Evolutionary conservation across 2,888 invertebrate genomes (phyloP).

Genomic region (Sepiola atlantica): DNA sequence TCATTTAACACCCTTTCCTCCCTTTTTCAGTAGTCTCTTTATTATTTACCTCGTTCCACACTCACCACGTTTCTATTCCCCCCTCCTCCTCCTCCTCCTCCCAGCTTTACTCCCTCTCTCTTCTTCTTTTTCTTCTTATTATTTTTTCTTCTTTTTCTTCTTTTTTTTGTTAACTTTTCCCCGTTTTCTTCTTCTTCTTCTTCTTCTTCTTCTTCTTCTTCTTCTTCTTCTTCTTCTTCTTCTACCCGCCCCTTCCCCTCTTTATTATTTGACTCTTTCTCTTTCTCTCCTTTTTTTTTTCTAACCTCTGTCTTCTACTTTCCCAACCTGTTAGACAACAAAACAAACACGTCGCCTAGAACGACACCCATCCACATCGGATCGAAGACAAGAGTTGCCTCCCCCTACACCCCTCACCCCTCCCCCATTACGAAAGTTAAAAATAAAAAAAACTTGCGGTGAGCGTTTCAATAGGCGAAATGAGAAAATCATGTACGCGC

Average conservation of each 20-base stretch:
- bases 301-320: neutral
- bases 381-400: neutral
- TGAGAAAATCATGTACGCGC: neutral
- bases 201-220: no score
- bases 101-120: fast-evolving
- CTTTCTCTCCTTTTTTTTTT: neutral
- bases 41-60: no score
- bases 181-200: no score
- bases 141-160: no score
- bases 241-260: neutral
- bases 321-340: neutral
- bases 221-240: neutral
- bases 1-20: no score
- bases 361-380: neutral
- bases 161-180: no score
- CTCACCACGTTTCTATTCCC: no score
- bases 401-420: neutral
- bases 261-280: neutral
- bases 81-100: no score
- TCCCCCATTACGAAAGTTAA: neutral
- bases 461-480: neutral
- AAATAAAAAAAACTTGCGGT: neutral
- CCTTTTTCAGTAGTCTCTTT: no score
- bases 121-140: no score
- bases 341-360: neutral